Evolutionary conservation across 2,113 vertebrate species (phyloP).

Genomic region (Zosterops pallidus): DNA sequence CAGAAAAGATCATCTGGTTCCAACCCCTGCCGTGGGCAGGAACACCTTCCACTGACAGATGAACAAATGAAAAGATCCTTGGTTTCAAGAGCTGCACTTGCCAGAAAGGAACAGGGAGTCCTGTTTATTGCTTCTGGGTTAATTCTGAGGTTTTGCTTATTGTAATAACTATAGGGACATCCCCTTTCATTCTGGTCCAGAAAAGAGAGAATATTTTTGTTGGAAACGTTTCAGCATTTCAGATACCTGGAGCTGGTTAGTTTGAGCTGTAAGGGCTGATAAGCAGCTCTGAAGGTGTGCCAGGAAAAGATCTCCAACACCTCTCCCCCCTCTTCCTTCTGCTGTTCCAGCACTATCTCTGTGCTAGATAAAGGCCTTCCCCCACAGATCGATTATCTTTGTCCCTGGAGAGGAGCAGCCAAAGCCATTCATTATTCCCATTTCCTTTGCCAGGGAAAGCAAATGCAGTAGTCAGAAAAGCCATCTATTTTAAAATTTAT

Average conservation of each 20-base stretch:
- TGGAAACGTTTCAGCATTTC: background rate
- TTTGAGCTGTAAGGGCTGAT: background rate
- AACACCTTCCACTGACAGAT: background rate
- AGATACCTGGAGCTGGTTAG: background rate
- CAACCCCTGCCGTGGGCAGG: background rate
- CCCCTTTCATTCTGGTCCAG: background rate
- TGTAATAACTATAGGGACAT: background rate
- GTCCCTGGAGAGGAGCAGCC: conserved; percentile 15
- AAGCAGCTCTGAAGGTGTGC: conserved; percentile 29
- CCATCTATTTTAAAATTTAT: background rate
- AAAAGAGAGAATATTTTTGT: background rate
- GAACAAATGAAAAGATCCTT: background rate
- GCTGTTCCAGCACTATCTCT: background rate
- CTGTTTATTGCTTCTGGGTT: background rate
- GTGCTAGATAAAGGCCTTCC: conserved; percentile 14
- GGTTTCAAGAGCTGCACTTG: background rate
- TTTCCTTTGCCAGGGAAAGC: conserved; percentile 18
- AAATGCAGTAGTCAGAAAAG: conserved; percentile 8
- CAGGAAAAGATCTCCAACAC: conserved; percentile 7
- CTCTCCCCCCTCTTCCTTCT: background rate
- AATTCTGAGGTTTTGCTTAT: background rate
- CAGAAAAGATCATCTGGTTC: background rate
- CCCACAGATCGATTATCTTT: conserved; percentile 21
- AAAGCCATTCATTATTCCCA: conserved; percentile 48
- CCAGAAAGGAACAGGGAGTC: background rate